Base-by-base conservation (phyloP, 2,888 invertebrate genomes). In the Colletes collaris region DNA sequence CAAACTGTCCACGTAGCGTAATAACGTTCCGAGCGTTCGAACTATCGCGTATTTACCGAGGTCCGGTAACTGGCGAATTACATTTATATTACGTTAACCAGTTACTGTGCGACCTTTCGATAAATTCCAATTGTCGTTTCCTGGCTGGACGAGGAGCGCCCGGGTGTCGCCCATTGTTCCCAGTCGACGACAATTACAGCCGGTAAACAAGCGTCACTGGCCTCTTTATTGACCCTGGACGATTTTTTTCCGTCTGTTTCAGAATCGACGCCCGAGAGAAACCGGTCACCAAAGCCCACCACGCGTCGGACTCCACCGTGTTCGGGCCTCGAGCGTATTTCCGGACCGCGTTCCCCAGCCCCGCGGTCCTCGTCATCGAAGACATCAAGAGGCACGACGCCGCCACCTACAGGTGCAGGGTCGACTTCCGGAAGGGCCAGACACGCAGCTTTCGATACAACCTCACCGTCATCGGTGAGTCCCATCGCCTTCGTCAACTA, bases 191-290 rank as follows among this genome's bases (percentile, higher is more conserved):
- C 49, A 46, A 64, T 62, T 49, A 49, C 46, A 58, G 35, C 27
- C 35, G 19, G 8, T 49, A 66, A 75, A 62, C 55, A 50, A 66
- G n/a, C 27, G 3, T 16, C 16, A 8, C 27, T 10, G 37, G 8
- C 2, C 55, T 13, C n/a, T 52, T 53, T 44, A 62, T 66, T 62
- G 19, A 66, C 16, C 55, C 7, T 13, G 50, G 19, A 35, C 35
- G 37, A 8, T 40, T 49, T 52, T 52, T 46, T 13, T 13, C 11
- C n/a, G 19, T 1, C 2, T 46, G 85, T 95, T 95, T 0, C 95
- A 97, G 97, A 93, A 97, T 97, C 93, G 97, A 97, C 94, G 97
- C 97, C 35, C 95, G 97, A 85, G 97, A 97, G 89, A 97, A 97
- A 93, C 95, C 96, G 86, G 94, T 97, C 87, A 95, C 95, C 67